A percentile compares a stretch with the other conserved stretches of the same genome.
Evolutionary conservation across 2,888 invertebrate species (phyloP).

Genomic region (Patella caerulea): DNA sequence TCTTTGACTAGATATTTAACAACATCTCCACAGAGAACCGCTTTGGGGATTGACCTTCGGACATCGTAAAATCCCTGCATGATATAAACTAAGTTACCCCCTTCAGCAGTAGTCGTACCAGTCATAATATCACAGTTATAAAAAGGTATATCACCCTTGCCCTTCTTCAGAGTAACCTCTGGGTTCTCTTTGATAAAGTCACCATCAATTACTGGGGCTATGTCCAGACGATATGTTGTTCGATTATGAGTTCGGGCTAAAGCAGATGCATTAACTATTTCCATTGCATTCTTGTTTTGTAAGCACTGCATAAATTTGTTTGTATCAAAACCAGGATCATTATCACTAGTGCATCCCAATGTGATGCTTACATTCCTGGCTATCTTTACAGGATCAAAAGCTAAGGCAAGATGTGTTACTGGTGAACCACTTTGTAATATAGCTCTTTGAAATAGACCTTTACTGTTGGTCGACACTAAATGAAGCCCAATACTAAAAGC

Average conservation of each 20-base stretch:
- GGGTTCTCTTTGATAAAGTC: slow-evolving; percentile 23
- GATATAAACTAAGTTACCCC: slow-evolving; percentile 21
- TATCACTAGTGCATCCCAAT: neutral
- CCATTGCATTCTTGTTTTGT: slow-evolving; percentile 37
- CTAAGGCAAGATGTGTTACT: slow-evolving; percentile 77
- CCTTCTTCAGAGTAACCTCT: slow-evolving; percentile 16
- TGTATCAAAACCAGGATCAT: slow-evolving; percentile 78
- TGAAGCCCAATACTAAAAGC: slow-evolving; percentile 86
- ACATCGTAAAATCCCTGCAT: slow-evolving; percentile 21
- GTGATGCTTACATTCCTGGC: slow-evolving; percentile 66
- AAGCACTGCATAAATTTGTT: slow-evolving; percentile 67
- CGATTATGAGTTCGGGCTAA: slow-evolving; percentile 9
- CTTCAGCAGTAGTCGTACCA: slow-evolving; percentile 29
- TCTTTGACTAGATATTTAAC: slow-evolving; percentile 23
- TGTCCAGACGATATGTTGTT: slow-evolving; percentile 23
- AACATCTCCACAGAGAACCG: slow-evolving; percentile 28
- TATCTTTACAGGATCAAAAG: slow-evolving; percentile 92
- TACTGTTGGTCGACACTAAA: slow-evolving; percentile 86
- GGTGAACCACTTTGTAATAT: slow-evolving; percentile 86
- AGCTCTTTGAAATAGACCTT: slow-evolving; percentile 82
- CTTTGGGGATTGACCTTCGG: slow-evolving; percentile 20
- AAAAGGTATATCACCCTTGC: slow-evolving; percentile 76
- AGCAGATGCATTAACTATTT: slow-evolving; percentile 42
- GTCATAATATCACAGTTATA: slow-evolving; percentile 28
- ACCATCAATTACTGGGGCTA: slow-evolving; percentile 29